phyloP scores from a whole-genome alignment of 1,140 invertebrate species.

The Phocides pigmalion region DNA sequence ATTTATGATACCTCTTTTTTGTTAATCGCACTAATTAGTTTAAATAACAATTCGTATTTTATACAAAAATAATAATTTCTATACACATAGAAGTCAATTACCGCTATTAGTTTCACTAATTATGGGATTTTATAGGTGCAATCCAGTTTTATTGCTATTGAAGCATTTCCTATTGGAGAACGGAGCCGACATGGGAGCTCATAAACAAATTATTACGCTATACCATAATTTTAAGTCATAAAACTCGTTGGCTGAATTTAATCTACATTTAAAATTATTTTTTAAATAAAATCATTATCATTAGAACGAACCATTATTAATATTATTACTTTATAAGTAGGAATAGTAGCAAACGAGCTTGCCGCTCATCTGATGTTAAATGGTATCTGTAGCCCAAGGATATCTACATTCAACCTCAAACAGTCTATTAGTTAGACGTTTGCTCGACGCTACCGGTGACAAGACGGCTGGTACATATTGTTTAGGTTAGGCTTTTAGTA shows the following conservation, averaged over 20 bases:
- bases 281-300: too few species aligned
- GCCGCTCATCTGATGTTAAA: too few species aligned
- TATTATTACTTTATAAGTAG: too few species aligned
- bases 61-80: constrained; percentile 56
- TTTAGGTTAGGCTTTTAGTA: too few species aligned
- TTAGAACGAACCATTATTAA: too few species aligned
- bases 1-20: constrained; percentile 52
- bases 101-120: constrained; percentile 78
- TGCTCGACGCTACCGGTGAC: too few species aligned
- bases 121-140: constrained; percentile 69
- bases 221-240: constrained; percentile 65
- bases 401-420: too few species aligned
- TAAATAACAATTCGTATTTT: constrained; percentile 45
- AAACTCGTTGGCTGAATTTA: constrained; percentile 48
- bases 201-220: constrained; percentile 69
- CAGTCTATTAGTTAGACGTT: too few species aligned
- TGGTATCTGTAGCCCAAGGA: too few species aligned
- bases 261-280: background rate
- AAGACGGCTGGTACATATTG: too few species aligned
- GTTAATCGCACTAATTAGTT: constrained; percentile 55
- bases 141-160: constrained; percentile 74
- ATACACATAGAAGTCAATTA: constrained; percentile 65
- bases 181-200: constrained; percentile 46
- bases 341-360: too few species aligned
- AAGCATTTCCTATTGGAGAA: constrained; percentile 66